Evolutionary conservation across 2,113 vertebrate genomes (phyloP), one percentile per base, ranked within the genome.

Genomic region (Regulus satrapa): DNA sequence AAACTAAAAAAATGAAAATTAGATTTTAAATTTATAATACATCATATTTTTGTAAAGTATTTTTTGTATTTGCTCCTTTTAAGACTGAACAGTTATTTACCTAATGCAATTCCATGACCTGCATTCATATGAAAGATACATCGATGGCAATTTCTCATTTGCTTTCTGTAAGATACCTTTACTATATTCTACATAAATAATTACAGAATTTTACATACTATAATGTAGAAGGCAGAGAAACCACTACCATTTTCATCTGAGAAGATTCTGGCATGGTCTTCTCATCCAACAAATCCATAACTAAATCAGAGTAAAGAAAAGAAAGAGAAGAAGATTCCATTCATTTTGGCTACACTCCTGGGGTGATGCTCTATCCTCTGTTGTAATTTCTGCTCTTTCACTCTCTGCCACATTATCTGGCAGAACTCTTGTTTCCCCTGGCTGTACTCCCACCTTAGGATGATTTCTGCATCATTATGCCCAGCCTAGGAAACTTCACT

Each of bases 1-100:
- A 90, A 69, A 86, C 98, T 98, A 85, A 92, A 62, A 86, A 74
- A 58, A 74, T 24, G 6, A 74, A 80, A 91, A 43, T 5, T 67
- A n/a, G 3, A 68, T 80, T 87, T 93, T 45, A 95, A 77, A 48
- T 66, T 73, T 66, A 49, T 40, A 72, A 82, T 58, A 34, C 18
- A 61, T 68, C 18, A 36, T 52, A 59, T 28, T 52, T 52, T 32
- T 45, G 45, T 45, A 19, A 41, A 20, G 2, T 36, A 24, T 43
- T 32, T 85, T 59, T 51, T 43, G 17, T 38, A 45, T 29, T 81
- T 79, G 17, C 56, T 75, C 5, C 52, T 78, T 87, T 85, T 45
- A 90, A 46, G 71, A 79, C 18, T 36, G 51, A 16, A 59, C 16
- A 59, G 6, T 78, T 77, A 64, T 85, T 86, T 73, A 89, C 10